phyloP scores from a whole-genome alignment of 1,140 invertebrate genomes.

The Chlorops oryzae region DNA sequence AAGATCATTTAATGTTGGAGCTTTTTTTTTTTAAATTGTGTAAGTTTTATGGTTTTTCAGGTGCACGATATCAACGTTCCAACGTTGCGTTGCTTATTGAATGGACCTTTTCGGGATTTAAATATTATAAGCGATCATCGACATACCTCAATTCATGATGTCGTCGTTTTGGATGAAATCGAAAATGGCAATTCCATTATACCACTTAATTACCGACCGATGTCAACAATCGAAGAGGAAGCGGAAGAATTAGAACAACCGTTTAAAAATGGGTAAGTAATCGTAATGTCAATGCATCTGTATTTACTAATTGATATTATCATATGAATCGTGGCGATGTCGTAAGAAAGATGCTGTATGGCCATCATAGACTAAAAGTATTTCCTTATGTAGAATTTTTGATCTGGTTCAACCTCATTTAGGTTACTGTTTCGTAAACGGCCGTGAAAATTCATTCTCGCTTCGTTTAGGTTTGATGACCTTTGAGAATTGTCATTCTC shows the following conservation, averaged over 20 bases:
- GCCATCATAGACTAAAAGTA: no score
- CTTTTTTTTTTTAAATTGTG: background rate
- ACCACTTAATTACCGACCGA: slow-evolving; percentile 38
- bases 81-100: slow-evolving; percentile 34
- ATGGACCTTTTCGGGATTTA: slow-evolving; percentile 38
- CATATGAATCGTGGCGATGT: background rate
- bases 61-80: slow-evolving; percentile 31
- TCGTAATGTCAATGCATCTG: no score
- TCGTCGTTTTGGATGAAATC: slow-evolving; percentile 41
- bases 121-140: slow-evolving; percentile 34
- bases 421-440: no score
- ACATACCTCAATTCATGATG: slow-evolving; percentile 36
- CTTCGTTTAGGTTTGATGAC: no score
- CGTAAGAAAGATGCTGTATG: no score
- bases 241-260: slow-evolving; percentile 1
- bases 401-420: no score
- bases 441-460: no score
- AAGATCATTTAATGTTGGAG: background rate
- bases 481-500: no score
- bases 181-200: slow-evolving; percentile 26
- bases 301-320: no score
- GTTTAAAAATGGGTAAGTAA: slow-evolving; percentile 1
- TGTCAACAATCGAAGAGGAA: slow-evolving; percentile 13
- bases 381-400: no score
- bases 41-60: slow-evolving; percentile 20